Conservation (phyloP, 2,888 invertebrate genomes). For the Ischnus inquisitorius region DNA sequence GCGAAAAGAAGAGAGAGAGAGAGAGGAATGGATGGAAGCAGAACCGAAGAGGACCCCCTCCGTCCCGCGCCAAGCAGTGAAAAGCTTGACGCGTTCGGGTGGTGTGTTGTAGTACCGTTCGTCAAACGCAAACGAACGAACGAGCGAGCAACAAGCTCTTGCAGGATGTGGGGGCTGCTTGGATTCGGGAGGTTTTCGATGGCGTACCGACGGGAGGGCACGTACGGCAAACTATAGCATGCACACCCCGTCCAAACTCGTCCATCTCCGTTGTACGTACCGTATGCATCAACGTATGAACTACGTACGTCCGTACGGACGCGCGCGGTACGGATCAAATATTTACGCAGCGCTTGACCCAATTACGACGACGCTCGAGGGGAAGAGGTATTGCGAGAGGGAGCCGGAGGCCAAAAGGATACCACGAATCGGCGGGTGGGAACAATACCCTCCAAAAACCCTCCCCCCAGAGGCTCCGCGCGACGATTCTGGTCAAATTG, state of each 20-base stretch:
- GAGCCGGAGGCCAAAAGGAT: background rate
- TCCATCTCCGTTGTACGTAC: background rate
- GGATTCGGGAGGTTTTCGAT: slow-evolving; percentile 12
- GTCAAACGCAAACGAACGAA: slow-evolving; percentile 42
- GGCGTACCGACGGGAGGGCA: background rate
- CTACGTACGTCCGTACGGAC: slow-evolving; percentile 30
- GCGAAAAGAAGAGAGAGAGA: slow-evolving; percentile 16
- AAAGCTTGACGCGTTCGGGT: slow-evolving; percentile 55
- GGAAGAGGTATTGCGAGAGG: background rate
- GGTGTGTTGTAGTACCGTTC: background rate
- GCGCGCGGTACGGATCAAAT: slow-evolving; percentile 74
- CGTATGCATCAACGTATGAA: slow-evolving; percentile 2
- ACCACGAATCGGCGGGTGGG: background rate
- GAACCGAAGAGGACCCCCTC: background rate
- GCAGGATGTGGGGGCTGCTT: slow-evolving; percentile 15
- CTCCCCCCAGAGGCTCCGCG: background rate
- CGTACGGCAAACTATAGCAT: slow-evolving; percentile 7
- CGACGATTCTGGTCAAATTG: slow-evolving; percentile 65
- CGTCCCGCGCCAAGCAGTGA: background rate
- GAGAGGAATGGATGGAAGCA: slow-evolving; percentile 15
- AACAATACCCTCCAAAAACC: background rate
- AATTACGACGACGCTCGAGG: slow-evolving; percentile 72
- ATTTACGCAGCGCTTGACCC: slow-evolving; percentile 80
- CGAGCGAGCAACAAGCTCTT: slow-evolving; percentile 39
- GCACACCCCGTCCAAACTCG: background rate